Conservation (phyloP, 2,113 vertebrate species). For the Amphiprion ocellaris region DNA sequence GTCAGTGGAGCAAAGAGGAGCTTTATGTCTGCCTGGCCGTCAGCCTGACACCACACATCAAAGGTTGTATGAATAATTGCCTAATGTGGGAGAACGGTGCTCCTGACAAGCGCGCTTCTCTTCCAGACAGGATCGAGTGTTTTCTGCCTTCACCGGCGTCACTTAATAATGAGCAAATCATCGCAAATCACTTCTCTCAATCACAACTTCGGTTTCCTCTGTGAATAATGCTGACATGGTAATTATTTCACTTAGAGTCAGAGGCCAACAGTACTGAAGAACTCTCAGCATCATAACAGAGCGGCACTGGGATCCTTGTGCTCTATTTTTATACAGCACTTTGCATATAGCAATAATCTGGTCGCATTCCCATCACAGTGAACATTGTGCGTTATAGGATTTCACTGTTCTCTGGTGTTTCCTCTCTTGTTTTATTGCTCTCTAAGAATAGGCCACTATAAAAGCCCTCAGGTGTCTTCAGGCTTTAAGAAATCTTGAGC, state of each 20-base stretch:
- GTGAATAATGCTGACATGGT: slow-evolving; percentile 46
- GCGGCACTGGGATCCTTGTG: slow-evolving; percentile 23
- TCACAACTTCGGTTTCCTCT: slow-evolving; percentile 5
- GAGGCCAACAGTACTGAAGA: slow-evolving; percentile 12
- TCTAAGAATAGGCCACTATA: slow-evolving; percentile 10
- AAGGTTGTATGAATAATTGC: slow-evolving; percentile 68
- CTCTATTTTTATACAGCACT: slow-evolving; percentile 37
- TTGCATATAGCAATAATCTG: slow-evolving; percentile 36
- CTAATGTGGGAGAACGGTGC: slow-evolving; percentile 61
- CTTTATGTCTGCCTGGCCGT: slow-evolving; percentile 41
- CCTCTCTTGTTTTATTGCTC: slow-evolving; percentile 14
- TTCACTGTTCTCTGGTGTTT: slow-evolving; percentile 10
- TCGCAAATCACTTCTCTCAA: neutral
- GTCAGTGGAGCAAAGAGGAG: slow-evolving; percentile 60
- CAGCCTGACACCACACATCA: slow-evolving; percentile 65
- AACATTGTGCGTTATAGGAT: slow-evolving; percentile 8
- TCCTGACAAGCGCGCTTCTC: slow-evolving; percentile 47
- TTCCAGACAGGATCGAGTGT: slow-evolving; percentile 43
- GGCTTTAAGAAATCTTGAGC: neutral
- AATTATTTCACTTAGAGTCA: slow-evolving; percentile 37
- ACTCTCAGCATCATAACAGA: slow-evolving; percentile 52
- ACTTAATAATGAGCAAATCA: slow-evolving; percentile 56
- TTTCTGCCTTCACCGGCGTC: slow-evolving; percentile 20
- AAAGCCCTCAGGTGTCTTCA: slow-evolving; percentile 11
- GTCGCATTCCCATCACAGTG: slow-evolving; percentile 4